A percentile compares a stretch with the other conserved stretches of the same genome.
phyloP scores from a whole-genome alignment of 53 echinoderm and acorn worm genomes.

The Echinometra lucunter region DNA sequence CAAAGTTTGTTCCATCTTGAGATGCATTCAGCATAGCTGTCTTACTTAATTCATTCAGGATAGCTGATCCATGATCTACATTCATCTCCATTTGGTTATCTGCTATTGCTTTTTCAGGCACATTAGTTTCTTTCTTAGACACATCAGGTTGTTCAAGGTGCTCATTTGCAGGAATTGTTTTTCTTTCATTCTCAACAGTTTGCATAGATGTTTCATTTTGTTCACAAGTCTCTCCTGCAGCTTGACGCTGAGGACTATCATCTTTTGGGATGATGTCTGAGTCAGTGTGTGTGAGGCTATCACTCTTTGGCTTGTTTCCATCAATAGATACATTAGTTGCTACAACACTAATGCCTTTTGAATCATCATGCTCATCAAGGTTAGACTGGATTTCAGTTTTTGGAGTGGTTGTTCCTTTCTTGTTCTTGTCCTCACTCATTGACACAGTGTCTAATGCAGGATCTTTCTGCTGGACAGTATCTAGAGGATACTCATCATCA shows the following conservation, averaged over 20 bases:
- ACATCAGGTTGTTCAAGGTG: conserved; percentile 46
- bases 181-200: not conserved
- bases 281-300: conserved; percentile 54
- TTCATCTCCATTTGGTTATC: not conserved
- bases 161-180: not conserved
- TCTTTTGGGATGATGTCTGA: conserved; percentile 20
- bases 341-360: not conserved
- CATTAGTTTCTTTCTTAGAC: not conserved
- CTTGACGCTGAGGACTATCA: conserved; percentile 50
- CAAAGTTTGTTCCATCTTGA: conserved; percentile 47
- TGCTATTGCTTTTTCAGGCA: conserved; percentile 41
- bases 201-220: conserved; percentile 57
- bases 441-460: not conserved
- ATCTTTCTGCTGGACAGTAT: not conserved
- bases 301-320: not conserved
- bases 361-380: not conserved
- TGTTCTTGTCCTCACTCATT: not conserved
- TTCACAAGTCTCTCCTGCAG: conserved; percentile 27
- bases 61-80: conserved; percentile 8
- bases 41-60: not conserved
- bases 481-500: conserved; percentile 61
- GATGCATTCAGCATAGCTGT: not conserved
- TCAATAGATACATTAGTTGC: not conserved
- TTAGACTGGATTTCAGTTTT: not conserved
- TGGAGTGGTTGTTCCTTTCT: not conserved